phyloP scores from a whole-genome alignment of 2,888 invertebrate species.

The Sinhomidia bicolor region DNA sequence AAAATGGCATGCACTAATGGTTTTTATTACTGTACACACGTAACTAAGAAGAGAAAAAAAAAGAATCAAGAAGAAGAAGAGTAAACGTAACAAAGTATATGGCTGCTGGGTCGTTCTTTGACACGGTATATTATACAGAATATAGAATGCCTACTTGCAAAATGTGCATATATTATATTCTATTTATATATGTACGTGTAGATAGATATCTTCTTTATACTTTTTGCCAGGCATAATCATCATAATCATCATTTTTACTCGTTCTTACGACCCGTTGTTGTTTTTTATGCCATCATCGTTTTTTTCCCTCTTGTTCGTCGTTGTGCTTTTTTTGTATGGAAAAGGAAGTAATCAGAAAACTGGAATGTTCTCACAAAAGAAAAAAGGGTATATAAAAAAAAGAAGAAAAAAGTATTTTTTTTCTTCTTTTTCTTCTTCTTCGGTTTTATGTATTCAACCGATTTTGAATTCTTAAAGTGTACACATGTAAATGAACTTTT shows the following conservation, averaged over 20 bases:
- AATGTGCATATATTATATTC: not conserved
- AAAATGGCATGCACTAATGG: conserved; percentile 52
- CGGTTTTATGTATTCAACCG: conserved; percentile 52
- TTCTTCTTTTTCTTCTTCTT: too few relatives aligned
- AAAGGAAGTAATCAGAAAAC: conserved; percentile 32
- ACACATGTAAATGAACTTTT: conserved; percentile 72
- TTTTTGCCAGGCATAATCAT: conserved; percentile 28
- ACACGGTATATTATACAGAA: conserved; percentile 3
- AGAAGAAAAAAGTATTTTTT: conserved; percentile 20
- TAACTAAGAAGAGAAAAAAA: conserved; percentile 26
- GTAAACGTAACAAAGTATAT: not conserved
- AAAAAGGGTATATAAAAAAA: not conserved
- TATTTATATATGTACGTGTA: not conserved
- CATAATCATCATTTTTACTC: conserved; percentile 39
- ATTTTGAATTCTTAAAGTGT: conserved; percentile 71
- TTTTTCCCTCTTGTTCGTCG: not conserved
- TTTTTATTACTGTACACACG: conserved; percentile 50
- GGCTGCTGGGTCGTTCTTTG: conserved; percentile 28
- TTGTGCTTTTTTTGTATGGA: conserved; percentile 10
- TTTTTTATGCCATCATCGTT: conserved; percentile 53
- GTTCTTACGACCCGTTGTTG: conserved; percentile 31
- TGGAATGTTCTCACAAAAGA: conserved; percentile 5
- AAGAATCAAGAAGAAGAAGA: not conserved
- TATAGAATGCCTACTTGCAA: not conserved
- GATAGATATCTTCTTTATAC: too few relatives aligned